Conservation (phyloP, 2,113 vertebrate species). For the Festucalex cinctus region DNA sequence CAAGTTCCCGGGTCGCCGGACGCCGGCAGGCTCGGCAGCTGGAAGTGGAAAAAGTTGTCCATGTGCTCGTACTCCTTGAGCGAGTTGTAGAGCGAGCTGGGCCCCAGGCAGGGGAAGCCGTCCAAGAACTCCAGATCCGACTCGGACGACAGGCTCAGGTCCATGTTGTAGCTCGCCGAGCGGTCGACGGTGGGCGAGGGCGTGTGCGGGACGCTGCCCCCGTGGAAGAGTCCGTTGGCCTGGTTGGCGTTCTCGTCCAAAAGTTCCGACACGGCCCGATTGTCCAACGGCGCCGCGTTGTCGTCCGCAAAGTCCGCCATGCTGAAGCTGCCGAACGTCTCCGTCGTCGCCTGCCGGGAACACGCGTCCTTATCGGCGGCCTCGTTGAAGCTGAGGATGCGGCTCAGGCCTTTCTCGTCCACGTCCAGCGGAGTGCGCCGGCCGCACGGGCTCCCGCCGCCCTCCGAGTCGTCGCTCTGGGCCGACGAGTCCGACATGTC, state of each 20-base stretch:
- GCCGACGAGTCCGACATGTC: slow-evolving; percentile 85
- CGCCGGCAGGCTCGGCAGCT: slow-evolving; percentile 79
- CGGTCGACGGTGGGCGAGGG: slow-evolving; percentile 69
- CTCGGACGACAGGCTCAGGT: slow-evolving; percentile 89
- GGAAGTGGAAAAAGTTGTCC: slow-evolving; percentile 83
- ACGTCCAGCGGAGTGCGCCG: slow-evolving; percentile 72
- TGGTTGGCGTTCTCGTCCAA: slow-evolving; percentile 94
- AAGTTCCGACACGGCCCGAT: slow-evolving; percentile 78
- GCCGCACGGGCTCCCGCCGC: slow-evolving; percentile 45
- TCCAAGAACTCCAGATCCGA: slow-evolving; percentile 93
- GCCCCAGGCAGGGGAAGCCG: slow-evolving; percentile 86
- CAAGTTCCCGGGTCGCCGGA: slow-evolving; percentile 78
- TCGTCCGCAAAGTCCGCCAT: slow-evolving; percentile 77
- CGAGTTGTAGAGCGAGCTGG: slow-evolving; percentile 88
- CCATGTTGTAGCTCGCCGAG: slow-evolving; percentile 80
- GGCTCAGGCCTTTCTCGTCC: slow-evolving; percentile 81
- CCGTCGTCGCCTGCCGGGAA: slow-evolving; percentile 64
- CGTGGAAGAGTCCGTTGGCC: slow-evolving; percentile 77
- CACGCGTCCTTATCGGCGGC: slow-evolving; percentile 18
- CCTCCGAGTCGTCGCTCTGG: slow-evolving; percentile 76
- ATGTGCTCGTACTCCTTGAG: slow-evolving; percentile 85
- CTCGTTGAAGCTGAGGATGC: slow-evolving; percentile 86
- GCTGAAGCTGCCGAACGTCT: slow-evolving; percentile 80
- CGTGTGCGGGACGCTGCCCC: slow-evolving; percentile 70
- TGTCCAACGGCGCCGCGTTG: slow-evolving; percentile 63